phyloP scores from a whole-genome alignment of 2,797 vertebrate genomes.

The Lepus oiostolus region DNA sequence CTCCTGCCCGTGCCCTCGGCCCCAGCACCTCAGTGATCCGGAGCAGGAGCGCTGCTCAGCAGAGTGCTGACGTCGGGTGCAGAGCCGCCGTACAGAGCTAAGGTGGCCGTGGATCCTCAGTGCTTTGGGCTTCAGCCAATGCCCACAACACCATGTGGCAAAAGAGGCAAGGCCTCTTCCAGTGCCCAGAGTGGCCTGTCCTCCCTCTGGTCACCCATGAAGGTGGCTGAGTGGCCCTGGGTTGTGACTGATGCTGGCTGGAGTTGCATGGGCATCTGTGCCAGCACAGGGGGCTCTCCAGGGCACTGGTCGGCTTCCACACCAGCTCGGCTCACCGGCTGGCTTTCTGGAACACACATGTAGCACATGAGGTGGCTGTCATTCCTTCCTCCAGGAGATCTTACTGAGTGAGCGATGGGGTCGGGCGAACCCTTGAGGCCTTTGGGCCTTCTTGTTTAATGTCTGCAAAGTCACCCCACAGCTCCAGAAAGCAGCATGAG shows the following conservation, averaged over 20 bases:
- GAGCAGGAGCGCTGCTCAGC: neutral
- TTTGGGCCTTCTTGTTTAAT: accelerated
- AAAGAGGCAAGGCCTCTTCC: neutral
- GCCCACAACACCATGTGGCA: neutral
- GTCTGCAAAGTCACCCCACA: no score
- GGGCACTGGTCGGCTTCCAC: neutral
- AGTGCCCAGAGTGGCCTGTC: neutral
- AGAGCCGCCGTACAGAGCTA: no score
- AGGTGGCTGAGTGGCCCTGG: neutral
- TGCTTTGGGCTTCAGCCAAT: neutral
- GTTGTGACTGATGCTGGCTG: no score
- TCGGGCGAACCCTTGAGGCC: neutral
- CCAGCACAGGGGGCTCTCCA: neutral
- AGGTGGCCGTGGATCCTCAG: neutral
- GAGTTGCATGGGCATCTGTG: neutral
- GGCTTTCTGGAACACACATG: neutral
- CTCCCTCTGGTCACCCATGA: neutral
- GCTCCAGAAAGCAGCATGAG: accelerated
- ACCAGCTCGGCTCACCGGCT: neutral
- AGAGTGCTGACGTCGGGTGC: accelerated
- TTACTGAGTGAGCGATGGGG: neutral
- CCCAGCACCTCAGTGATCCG: neutral
- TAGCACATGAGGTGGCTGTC: no score
- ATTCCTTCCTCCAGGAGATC: accelerated
- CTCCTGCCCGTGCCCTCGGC: neutral